Percentiles rank a stretch among this genome's conserved stretches.
phyloP scores from a whole-genome alignment of 2,797 vertebrate genomes.

The Amblyopsis hoosieri region DNA sequence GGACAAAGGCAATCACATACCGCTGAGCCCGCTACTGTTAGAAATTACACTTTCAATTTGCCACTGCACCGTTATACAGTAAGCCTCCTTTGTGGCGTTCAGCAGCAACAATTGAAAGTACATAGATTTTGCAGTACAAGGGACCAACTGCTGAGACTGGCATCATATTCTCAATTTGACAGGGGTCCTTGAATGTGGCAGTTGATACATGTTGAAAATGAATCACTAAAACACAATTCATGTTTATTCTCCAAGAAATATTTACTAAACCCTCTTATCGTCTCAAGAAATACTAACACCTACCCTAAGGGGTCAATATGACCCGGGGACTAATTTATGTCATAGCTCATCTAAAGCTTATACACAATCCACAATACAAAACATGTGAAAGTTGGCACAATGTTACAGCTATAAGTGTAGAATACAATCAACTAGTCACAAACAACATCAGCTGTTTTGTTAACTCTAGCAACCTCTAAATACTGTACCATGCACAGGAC shows the following conservation, averaged over 20 bases:
- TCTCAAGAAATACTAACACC: too few species aligned
- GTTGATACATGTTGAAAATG: conserved; percentile 12
- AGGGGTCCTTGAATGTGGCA: conserved; percentile 16
- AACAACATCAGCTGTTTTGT: too few species aligned
- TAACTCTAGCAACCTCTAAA: too few species aligned
- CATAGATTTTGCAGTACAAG: conserved; percentile 52
- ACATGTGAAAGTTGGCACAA: too few species aligned
- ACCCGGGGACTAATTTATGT: too few species aligned
- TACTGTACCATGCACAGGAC: too few species aligned
- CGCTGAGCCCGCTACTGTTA: conserved; percentile 70
- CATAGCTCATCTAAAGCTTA: too few species aligned
- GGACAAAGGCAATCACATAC: conserved; percentile 70
- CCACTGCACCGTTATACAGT: conserved; percentile 42
- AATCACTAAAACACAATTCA: conserved; percentile 9
- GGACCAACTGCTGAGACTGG: conserved; percentile 41
- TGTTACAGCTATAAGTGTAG: too few species aligned
- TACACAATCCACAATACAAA: too few species aligned
- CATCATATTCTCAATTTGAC: conserved; percentile 24
- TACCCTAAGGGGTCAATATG: too few species aligned
- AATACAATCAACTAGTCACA: too few species aligned
- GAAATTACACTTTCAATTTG: conserved; percentile 82
- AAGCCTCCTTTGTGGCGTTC: conserved; percentile 65
- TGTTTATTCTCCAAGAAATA: not conserved
- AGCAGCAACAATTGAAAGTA: conserved; percentile 70
- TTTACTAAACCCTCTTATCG: not conserved